phyloP scores from a whole-genome alignment of 2,888 invertebrate species.

The Phengaris arion region DNA sequence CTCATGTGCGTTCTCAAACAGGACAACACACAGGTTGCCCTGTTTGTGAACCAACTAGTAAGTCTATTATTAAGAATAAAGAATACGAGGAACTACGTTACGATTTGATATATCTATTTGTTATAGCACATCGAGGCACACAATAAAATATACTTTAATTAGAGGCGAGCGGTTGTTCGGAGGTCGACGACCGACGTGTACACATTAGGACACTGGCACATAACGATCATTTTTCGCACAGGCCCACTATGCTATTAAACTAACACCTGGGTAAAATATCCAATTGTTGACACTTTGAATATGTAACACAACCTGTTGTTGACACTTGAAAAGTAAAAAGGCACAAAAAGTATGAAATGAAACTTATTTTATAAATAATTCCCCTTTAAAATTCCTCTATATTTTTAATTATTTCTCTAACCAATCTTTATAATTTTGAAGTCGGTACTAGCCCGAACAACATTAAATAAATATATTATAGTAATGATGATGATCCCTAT shows the following conservation, averaged over 20 bases:
- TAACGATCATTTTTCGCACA: conserved; percentile 50
- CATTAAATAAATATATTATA: too few species aligned
- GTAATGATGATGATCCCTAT: too few species aligned
- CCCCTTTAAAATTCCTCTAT: too few species aligned
- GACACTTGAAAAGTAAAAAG: not conserved
- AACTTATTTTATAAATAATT: too few species aligned
- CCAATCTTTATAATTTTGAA: too few species aligned
- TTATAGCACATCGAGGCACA: conserved; percentile 58
- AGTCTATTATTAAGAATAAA: too few species aligned
- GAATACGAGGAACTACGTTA: not conserved
- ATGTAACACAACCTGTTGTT: not conserved
- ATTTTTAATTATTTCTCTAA: too few species aligned
- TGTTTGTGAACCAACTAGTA: too few species aligned
- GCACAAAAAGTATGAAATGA: too few species aligned
- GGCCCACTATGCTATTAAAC: conserved; percentile 36
- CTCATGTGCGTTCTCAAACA: too few species aligned
- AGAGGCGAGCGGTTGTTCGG: conserved; percentile 52
- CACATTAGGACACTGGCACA: conserved; percentile 46
- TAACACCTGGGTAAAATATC: not conserved
- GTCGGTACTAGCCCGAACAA: too few species aligned
- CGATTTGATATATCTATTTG: conserved; percentile 9
- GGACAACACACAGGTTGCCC: too few species aligned
- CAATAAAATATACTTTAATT: conserved; percentile 79
- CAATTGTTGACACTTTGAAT: not conserved
- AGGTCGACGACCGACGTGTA: conserved; percentile 48